Evolutionary conservation across 1,140 invertebrate species (phyloP).

Genomic region (Mylabris phalerata): DNA sequence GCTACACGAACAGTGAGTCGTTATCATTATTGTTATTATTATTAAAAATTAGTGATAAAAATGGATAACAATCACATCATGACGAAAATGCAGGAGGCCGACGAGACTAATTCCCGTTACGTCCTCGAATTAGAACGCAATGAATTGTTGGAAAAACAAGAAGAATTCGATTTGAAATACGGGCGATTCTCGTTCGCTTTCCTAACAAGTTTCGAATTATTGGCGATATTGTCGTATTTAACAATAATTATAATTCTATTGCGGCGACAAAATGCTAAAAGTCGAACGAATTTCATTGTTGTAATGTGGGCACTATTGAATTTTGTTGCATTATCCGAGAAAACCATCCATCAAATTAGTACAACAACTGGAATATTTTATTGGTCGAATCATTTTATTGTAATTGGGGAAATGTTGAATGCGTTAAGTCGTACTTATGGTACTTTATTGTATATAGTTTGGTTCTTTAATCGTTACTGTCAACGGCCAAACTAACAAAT

Average conservation of each 20-base stretch:
- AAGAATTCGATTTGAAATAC: constrained; percentile 6
- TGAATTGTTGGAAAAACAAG: not conserved
- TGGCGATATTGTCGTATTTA: not conserved
- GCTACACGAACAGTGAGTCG: too few species aligned
- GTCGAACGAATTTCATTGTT: constrained; percentile 1
- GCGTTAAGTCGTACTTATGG: not conserved
- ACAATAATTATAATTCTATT: constrained; percentile 3
- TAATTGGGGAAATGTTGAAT: not conserved
- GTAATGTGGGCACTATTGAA: constrained; percentile 3
- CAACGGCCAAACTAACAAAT: not conserved
- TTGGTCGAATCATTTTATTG: not conserved
- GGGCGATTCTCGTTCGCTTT: constrained; percentile 5
- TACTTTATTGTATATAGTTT: not conserved
- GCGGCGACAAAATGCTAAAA: not conserved
- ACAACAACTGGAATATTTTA: not conserved
- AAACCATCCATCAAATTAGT: not conserved
- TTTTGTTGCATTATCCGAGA: not conserved
- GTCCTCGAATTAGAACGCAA: constrained; percentile 5
- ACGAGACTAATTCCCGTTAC: constrained; percentile 1
- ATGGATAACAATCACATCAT: too few species aligned
- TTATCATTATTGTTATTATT: too few species aligned
- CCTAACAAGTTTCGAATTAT: not conserved
- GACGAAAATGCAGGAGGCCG: too few species aligned
- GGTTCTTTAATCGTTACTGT: constrained; percentile 2
- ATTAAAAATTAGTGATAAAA: too few species aligned